Percentiles rank a stretch among this genome's conserved stretches.
These are phyloP conservation scores for Myiopsitta monachus DNA, from an alignment of 2,113 vertebrate genomes.

Conservation along the genomic window DNA sequence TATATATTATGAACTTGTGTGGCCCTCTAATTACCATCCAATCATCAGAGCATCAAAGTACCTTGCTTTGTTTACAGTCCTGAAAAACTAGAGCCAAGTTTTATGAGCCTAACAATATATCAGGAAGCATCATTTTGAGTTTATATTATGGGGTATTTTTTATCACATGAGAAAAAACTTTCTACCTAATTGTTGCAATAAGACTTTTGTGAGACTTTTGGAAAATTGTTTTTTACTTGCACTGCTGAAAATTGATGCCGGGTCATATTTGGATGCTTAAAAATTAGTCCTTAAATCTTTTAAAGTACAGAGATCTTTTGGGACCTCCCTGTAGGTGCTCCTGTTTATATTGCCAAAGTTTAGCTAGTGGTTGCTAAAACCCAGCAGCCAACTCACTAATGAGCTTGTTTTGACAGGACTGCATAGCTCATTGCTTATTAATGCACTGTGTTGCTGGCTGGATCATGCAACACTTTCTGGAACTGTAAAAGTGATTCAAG, in stretches of 20 bases:
- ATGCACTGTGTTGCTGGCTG: constrained; percentile 29
- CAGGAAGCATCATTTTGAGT: not conserved
- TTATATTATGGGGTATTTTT: not conserved
- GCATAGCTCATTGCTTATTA: constrained; percentile 57
- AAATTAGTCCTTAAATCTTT: constrained; percentile 43
- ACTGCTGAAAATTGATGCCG: not conserved
- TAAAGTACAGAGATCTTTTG: constrained; percentile 1
- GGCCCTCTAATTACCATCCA: constrained; percentile 25
- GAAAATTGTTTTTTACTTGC: constrained; percentile 7
- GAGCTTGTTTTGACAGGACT: constrained; percentile 62
- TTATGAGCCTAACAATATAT: not conserved
- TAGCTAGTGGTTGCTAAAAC: constrained; percentile 46
- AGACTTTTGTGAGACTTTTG: constrained; percentile 21
- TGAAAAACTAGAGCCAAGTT: not conserved
- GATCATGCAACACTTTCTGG: constrained; percentile 48
- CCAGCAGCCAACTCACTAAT: constrained; percentile 51
- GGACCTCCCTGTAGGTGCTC: constrained; percentile 45
- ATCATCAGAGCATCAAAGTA: constrained; percentile 13
- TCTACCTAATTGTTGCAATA: not conserved
- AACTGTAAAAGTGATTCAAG: constrained; percentile 48
- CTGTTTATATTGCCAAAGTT: constrained; percentile 49
- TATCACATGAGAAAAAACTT: not conserved
- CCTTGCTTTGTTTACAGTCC: not conserved
- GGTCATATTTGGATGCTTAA: not conserved
- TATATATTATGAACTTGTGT: not conserved